phyloP scores from a whole-genome alignment of 2,888 invertebrate genomes.

The Morpho achilles region DNA sequence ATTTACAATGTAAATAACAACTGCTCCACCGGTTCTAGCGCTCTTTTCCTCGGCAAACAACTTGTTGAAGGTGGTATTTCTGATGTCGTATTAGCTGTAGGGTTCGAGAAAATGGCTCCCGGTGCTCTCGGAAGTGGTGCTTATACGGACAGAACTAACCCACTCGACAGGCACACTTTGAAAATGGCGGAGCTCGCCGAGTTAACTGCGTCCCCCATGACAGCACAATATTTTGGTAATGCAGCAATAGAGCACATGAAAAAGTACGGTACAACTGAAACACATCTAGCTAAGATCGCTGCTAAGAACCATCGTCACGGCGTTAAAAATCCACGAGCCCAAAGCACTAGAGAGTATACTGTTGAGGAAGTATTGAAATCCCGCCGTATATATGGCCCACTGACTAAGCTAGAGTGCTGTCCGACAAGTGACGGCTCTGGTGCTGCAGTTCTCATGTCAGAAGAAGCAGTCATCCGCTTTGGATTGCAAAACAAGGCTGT shows the following conservation, averaged over 20 bases:
- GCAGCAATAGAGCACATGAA: constrained; percentile 98
- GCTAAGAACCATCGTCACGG: constrained; percentile 99
- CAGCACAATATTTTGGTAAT: constrained; percentile 97
- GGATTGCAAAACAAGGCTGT: constrained; percentile 90
- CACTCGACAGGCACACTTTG: constrained; percentile 92
- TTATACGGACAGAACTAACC: constrained; percentile 91
- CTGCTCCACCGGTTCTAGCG: constrained; percentile 97
- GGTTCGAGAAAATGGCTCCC: constrained; percentile 98
- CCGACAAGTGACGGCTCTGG: constrained; percentile 99
- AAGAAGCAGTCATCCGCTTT: constrained; percentile 91
- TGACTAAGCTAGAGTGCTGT: constrained; percentile 98
- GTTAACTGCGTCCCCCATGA: constrained; percentile 89
- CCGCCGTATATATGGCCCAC: constrained; percentile 91
- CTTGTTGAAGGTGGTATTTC: constrained; percentile 92
- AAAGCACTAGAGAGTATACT: constrained; percentile 94
- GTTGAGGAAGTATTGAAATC: constrained; percentile 94
- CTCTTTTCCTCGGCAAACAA: constrained; percentile 93
- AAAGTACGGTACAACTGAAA: constrained; percentile 94
- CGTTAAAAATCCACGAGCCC: constrained; percentile 97
- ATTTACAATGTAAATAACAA: constrained; percentile 99
- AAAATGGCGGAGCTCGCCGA: constrained; percentile 91
- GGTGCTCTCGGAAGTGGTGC: constrained; percentile 89
- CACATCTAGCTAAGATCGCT: constrained; percentile 98
- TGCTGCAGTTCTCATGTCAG: constrained; percentile 94
- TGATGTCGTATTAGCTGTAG: constrained; percentile 94